A percentile compares a stretch with the other conserved stretches of the same genome.
Evolutionary conservation across 2,797 vertebrate genomes (phyloP).

Genomic region (Coreius guichenoti): DNA sequence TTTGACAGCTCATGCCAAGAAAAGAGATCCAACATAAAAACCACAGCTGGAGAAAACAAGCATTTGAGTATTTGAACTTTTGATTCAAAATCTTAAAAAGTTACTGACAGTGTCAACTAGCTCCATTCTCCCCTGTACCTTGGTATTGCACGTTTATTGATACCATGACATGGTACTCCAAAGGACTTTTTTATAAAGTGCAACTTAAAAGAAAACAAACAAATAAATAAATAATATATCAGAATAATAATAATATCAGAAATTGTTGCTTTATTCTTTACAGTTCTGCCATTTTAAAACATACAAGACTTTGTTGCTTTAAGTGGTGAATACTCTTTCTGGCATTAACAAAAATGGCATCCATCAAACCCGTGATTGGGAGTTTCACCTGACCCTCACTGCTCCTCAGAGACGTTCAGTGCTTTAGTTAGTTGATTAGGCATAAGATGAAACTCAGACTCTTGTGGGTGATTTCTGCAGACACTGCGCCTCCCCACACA

Average conservation of each 20-base stretch:
- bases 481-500: conserved; percentile 23
- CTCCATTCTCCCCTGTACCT: neutral
- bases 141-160: neutral
- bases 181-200: neutral
- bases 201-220: neutral
- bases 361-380: neutral
- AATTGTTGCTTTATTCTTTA: neutral
- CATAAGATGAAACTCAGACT: conserved; percentile 18
- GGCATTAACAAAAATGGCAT: neutral
- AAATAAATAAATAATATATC: neutral
- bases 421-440: conserved; percentile 16
- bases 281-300: neutral
- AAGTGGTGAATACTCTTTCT: neutral
- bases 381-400: neutral
- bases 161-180: neutral
- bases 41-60: neutral
- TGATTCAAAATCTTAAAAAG: neutral
- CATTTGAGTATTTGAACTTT: conserved; percentile 4
- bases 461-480: conserved; percentile 35
- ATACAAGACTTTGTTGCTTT: neutral
- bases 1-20: neutral
- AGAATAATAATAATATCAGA: neutral
- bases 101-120: neutral
- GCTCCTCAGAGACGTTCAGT: conserved; percentile 6
- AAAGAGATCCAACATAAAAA: conserved; percentile 3